Conservation (phyloP, 2,113 vertebrate species). For the Copsychus sechellarum region DNA sequence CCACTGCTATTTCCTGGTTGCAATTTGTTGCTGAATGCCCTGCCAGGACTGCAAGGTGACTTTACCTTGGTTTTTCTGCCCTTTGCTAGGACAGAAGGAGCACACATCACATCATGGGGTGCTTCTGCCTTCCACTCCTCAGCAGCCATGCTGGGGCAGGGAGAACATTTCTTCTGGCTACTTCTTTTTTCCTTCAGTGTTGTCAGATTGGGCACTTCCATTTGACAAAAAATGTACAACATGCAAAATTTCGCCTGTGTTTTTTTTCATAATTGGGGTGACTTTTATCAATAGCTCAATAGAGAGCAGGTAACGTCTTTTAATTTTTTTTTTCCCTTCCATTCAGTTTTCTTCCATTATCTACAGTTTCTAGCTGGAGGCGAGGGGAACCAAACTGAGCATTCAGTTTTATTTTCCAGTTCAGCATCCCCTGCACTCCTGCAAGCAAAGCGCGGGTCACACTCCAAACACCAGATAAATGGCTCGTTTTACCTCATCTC, state of each 20-base stretch:
- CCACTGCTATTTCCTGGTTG: neutral
- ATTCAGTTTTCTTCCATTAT: neutral
- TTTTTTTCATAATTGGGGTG: neutral
- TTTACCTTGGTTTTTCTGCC: neutral
- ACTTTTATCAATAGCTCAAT: neutral
- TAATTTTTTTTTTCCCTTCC: neutral
- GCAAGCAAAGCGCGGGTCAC: neutral
- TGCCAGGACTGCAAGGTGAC: neutral
- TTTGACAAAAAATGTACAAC: neutral
- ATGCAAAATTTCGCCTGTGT: neutral
- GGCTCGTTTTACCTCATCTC: neutral
- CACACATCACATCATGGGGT: neutral
- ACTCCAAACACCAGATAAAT: conserved; percentile 7
- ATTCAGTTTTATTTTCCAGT: conserved; percentile 33
- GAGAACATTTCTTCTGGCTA: neutral
- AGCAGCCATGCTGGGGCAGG: neutral
- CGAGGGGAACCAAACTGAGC: neutral
- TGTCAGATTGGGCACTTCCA: neutral
- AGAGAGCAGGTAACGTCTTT: neutral
- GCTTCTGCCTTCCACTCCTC: neutral
- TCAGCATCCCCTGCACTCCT: neutral
- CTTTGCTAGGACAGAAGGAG: neutral
- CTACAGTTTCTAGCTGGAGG: neutral
- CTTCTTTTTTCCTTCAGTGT: neutral
- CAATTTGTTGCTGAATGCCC: neutral